Conservation (phyloP, 2,113 vertebrate species). For the Pterocles burchelli region DNA sequence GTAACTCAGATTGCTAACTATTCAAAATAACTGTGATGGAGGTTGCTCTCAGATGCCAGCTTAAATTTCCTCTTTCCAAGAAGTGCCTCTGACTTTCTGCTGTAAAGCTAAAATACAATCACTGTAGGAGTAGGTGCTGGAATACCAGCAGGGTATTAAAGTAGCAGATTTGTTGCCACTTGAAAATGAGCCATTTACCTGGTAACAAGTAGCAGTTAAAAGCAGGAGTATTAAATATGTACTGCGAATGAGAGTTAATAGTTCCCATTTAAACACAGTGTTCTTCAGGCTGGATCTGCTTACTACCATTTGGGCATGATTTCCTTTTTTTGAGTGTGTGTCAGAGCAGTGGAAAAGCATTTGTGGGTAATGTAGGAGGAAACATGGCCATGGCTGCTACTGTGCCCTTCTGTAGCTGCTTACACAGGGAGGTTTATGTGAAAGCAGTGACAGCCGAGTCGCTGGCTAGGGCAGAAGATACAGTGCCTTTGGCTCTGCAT, state of each 20-base stretch:
- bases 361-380: neutral
- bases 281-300: neutral
- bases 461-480: neutral
- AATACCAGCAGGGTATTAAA: constrained; percentile 1
- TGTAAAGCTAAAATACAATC: constrained; percentile 16
- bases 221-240: neutral
- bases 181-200: neutral
- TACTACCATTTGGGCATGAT: neutral
- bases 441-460: neutral
- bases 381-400: neutral
- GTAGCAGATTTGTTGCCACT: neutral
- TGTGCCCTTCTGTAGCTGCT: neutral
- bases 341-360: neutral
- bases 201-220: neutral
- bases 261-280: neutral
- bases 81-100: neutral
- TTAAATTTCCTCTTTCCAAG: constrained; percentile 22
- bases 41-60: neutral
- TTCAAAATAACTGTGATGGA: neutral
- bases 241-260: neutral
- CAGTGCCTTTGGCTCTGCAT: neutral
- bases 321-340: neutral
- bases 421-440: neutral
- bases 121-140: neutral
- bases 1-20: neutral